These are phyloP conservation scores for Callocephalon fimbriatum DNA, from an alignment of 2,113 vertebrate genomes.

Conservation along the genomic window DNA sequence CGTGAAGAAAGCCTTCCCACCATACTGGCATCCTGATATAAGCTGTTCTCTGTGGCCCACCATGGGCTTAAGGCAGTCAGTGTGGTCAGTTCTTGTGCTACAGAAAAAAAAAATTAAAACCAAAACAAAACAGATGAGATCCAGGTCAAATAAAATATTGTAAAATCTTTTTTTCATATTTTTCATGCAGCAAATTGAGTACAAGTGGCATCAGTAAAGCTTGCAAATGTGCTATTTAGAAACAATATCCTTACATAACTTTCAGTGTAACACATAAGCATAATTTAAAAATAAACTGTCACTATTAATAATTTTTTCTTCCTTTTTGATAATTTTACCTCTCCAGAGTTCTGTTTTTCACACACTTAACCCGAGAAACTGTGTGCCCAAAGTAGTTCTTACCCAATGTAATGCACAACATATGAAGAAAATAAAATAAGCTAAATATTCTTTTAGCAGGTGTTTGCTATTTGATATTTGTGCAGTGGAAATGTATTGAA, in stretches of 20 bases:
- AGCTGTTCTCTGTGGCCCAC: not conserved
- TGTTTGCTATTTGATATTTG: not conserved
- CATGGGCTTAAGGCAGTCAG: accelerated
- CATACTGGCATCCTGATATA: not conserved
- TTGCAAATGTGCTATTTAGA: not conserved
- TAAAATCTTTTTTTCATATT: not conserved
- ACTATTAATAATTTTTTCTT: not conserved
- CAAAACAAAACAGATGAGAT: not conserved
- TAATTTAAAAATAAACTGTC: not conserved
- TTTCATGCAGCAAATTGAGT: not conserved
- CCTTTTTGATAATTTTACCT: not conserved
- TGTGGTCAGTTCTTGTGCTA: not conserved
- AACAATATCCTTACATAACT: not conserved
- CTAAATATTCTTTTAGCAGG: not conserved
- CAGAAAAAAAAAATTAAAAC: not conserved
- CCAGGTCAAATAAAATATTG: not conserved
- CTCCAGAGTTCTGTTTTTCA: not conserved
- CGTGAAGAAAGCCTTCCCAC: not conserved
- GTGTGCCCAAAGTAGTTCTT: not conserved
- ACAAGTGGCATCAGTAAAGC: not conserved
- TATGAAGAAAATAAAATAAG: not conserved
- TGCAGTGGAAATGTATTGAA: not conserved
- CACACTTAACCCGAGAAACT: not conserved
- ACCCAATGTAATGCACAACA: not conserved
- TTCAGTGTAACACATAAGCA: not conserved